Evolutionary conservation across 2,113 vertebrate species (phyloP).

Genomic region (Cyprinodon brontotheroides): DNA sequence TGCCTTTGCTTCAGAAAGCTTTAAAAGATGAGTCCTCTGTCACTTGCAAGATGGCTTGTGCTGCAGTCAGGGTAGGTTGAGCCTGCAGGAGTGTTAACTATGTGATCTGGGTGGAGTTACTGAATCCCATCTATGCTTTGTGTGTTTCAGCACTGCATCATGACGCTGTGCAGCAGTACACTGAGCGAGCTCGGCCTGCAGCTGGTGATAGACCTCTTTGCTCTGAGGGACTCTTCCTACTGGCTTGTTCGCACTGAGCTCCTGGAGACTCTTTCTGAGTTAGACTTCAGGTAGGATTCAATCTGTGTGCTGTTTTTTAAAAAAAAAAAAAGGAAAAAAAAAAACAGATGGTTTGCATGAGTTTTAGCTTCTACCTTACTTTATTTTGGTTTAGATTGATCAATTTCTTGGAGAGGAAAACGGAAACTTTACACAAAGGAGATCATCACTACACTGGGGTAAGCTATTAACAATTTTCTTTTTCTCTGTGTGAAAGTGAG

Average conservation of each 20-base stretch:
- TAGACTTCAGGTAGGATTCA: conserved; percentile 89
- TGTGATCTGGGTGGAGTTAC: not conserved
- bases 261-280: conserved; percentile 91
- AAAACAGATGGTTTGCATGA: not conserved
- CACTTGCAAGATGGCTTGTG: conserved; percentile 93
- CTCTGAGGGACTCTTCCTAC: conserved; percentile 89
- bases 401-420: conserved; percentile 89
- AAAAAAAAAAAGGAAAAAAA: too few species aligned
- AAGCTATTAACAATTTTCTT: conserved; percentile 11
- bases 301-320: too few species aligned
- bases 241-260: conserved; percentile 97
- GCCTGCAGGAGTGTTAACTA: not conserved
- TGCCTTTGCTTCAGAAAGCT: conserved; percentile 87
- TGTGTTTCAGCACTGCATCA: conserved; percentile 90
- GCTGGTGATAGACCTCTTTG: conserved; percentile 86
- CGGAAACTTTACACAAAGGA: conserved; percentile 87
- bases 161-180: conserved; percentile 89
- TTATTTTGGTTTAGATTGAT: conserved; percentile 79
- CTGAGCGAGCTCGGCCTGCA: conserved; percentile 91
- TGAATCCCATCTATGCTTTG: conserved; percentile 19
- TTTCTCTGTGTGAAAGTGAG: not conserved
- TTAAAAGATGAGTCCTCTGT: conserved; percentile 94
- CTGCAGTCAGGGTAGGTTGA: conserved; percentile 89
- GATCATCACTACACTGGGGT: conserved; percentile 93
- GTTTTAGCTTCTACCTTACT: not conserved